phyloP scores from a whole-genome alignment of 2,797 vertebrate genomes.

The Eurystomus glaucurus region DNA sequence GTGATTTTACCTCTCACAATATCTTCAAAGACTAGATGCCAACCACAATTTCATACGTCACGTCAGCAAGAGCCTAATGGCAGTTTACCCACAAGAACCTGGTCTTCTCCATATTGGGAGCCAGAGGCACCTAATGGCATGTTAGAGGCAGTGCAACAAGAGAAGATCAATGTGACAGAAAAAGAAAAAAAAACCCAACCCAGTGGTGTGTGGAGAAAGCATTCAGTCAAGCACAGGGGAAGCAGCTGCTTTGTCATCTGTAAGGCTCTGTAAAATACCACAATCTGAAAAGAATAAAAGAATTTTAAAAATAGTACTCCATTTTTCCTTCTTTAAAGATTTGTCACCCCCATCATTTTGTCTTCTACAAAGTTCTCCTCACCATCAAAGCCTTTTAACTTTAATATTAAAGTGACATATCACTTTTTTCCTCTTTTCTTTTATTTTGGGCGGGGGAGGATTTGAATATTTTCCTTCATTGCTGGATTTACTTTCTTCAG shows the following conservation, averaged over 20 bases:
- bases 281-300: conserved; percentile 44
- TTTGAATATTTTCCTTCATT: conserved; percentile 19
- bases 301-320: conserved; percentile 59
- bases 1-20: conserved; percentile 4
- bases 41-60: neutral
- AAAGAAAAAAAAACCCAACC: neutral
- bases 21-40: neutral
- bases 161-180: conserved; percentile 60
- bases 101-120: neutral
- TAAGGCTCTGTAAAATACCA: conserved; percentile 45
- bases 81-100: neutral
- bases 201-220: conserved; percentile 42
- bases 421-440: neutral
- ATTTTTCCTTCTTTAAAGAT: conserved; percentile 58
- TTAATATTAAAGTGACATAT: conserved; percentile 7
- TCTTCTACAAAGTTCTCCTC: conserved; percentile 28
- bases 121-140: conserved; percentile 9
- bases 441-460: neutral
- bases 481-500: neutral
- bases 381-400: conserved; percentile 52
- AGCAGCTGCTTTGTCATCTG: conserved; percentile 62
- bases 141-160: conserved; percentile 26
- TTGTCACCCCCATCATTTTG: conserved; percentile 46
- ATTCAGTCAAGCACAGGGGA: conserved; percentile 39
- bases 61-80: conserved; percentile 40